Conservation (phyloP, 2,797 vertebrate genomes). For the Pteropus rufus region DNA sequence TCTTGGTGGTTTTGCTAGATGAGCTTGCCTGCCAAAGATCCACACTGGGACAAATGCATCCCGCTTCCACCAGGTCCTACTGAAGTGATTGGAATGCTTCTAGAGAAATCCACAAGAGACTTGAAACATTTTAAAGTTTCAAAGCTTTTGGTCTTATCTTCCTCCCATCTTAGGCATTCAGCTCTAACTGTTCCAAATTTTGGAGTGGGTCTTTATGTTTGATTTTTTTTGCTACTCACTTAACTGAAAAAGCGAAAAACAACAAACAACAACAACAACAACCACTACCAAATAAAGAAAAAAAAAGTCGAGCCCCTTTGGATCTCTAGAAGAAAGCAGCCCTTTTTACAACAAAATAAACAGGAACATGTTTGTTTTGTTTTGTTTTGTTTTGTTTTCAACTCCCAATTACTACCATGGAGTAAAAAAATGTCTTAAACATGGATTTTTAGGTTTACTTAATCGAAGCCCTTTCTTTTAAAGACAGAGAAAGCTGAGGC, state of each 20-base stretch:
- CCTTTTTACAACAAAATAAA: neutral
- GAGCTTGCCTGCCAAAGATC: neutral
- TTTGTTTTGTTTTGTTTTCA: neutral
- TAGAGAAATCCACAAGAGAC: neutral
- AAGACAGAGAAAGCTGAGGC: neutral
- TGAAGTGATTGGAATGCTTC: neutral
- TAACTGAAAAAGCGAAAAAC: neutral
- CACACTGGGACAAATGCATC: neutral
- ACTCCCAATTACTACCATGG: neutral
- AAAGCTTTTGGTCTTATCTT: neutral
- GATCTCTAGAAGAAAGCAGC: neutral
- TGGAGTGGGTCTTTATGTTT: neutral
- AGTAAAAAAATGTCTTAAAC: neutral
- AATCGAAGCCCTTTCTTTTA: neutral
- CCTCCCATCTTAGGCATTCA: neutral
- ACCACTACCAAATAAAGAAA: neutral
- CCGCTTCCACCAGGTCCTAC: neutral
- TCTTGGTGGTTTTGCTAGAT: neutral
- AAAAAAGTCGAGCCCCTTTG: rapidly evolving
- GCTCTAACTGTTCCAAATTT: neutral
- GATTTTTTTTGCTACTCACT: neutral
- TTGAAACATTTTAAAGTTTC: neutral
- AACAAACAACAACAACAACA: neutral
- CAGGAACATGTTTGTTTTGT: neutral
- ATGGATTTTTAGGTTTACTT: neutral